Base-by-base conservation (phyloP, 2,888 invertebrate species). In the Margaritifera margaritifera region DNA sequence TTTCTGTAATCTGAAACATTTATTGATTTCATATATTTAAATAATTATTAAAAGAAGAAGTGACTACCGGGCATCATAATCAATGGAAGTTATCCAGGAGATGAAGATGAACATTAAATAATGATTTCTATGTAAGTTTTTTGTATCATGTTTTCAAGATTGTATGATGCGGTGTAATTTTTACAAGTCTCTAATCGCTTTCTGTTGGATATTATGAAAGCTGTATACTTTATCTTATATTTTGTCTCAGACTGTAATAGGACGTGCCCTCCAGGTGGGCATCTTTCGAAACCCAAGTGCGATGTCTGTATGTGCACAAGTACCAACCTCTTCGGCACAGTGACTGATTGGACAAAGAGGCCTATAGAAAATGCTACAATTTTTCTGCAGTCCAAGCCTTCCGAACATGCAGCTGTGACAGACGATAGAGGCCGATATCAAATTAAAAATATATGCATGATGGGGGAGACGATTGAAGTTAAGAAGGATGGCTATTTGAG, bases 401-500 rank as follows among this genome's bases (percentile, higher is more conserved):
- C 53, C 53, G 27, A 60, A 22, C 19, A 11, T 24, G 22, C 61
- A 50, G 55, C 52, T 22, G 55, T 4, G 27, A 60, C 66, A 61
- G 54, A 66, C 54, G 52, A 25, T 4, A 4, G 6, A 54, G 66
- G 66, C 4, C 42, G 18, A 5, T 66, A 60, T 42, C 27, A 52
- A n/a, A 27, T 66, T 18, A 19, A 19, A 15, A 27, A 60, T 24
- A 24, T 27, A 8, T 66, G 66, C 53, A n/a, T 61, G 6, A 61
- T 27, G n/a, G 61, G 55, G 5, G 53, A 51, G 18, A 53, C 52
- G 54, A 20, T 60, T 6, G 24, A 52, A 25, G 22, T 66, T 6
- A 59, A n/a, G 6, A 64, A 64, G 50, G 64, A 64, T 19, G 64
- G 64, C 11, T 64, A 56, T 56, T 31, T 56, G 18, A 57, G 57